Conservation (phyloP, 2,888 invertebrate species). For the Athripsodes cinereus region DNA sequence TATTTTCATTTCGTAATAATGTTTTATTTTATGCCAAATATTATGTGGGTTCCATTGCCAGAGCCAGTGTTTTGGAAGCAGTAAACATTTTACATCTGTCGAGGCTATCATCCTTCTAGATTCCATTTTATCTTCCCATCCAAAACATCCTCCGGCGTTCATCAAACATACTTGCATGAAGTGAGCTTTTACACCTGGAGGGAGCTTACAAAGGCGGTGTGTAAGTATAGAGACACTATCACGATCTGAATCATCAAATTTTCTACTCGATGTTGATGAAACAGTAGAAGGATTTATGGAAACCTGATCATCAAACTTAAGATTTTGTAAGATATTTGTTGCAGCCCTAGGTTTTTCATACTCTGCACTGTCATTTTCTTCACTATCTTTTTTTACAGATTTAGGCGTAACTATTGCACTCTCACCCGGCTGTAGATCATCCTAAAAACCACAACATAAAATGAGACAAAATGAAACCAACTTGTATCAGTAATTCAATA, state of each 20-base stretch:
- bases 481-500: too few relatives aligned
- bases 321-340: background rate
- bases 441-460: too few relatives aligned
- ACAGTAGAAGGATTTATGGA: background rate
- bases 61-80: conserved; percentile 66
- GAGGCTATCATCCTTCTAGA: conserved; percentile 60
- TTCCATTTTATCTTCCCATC: conserved; percentile 62
- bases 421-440: too few relatives aligned
- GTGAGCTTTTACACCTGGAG: conserved; percentile 30
- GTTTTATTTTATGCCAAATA: conserved; percentile 57
- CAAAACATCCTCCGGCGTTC: conserved; percentile 58
- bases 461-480: too few relatives aligned
- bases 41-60: conserved; percentile 58
- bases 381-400: background rate
- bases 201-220: conserved; percentile 5
- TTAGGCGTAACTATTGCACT: background rate
- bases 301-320: background rate
- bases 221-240: background rate
- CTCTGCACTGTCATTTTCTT: background rate
- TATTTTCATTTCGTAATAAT: conserved; percentile 53
- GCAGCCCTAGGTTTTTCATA: background rate
- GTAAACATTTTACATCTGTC: conserved; percentile 51
- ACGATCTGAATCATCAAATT: background rate
- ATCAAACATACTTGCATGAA: conserved; percentile 53
- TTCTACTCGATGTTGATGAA: background rate